phyloP scores from a whole-genome alignment of 2,888 invertebrate species.

The Trissoscelio sp. region DNA sequence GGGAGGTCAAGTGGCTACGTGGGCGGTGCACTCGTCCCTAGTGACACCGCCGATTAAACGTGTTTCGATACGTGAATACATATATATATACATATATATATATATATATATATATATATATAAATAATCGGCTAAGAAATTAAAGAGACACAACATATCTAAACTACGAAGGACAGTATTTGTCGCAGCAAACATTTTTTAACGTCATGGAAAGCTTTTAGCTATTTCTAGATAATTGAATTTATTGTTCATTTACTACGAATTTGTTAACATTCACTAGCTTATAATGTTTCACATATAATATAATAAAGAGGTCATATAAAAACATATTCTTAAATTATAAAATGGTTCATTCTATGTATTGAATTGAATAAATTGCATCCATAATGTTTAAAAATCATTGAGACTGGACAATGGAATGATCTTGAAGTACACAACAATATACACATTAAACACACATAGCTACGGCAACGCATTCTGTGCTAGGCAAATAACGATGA shows the following conservation, averaged over 20 bases:
- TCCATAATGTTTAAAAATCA: too few relatives aligned
- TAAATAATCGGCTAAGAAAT: conserved; percentile 53
- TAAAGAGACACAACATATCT: conserved; percentile 35
- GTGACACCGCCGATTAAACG: conserved; percentile 79
- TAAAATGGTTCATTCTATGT: too few relatives aligned
- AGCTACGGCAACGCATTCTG: conserved; percentile 49
- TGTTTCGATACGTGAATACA: conserved; percentile 69
- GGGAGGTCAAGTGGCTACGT: conserved; percentile 83
- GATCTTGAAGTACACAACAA: conserved; percentile 19
- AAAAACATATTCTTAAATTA: too few relatives aligned
- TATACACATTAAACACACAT: conserved; percentile 5
- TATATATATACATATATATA: conserved; percentile 55
- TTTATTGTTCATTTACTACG: background rate
- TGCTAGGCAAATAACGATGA: conserved; percentile 73
- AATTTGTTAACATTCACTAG: too few relatives aligned
- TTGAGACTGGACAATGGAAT: conserved; percentile 37
- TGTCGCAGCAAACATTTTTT: background rate
- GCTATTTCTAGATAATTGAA: conserved; percentile 3
- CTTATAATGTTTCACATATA: too few relatives aligned
- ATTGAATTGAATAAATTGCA: too few relatives aligned
- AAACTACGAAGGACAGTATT: conserved; percentile 11
- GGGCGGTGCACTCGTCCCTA: conserved; percentile 80
- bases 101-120: too few relatives aligned
- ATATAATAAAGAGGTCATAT: too few relatives aligned
- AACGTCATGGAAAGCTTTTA: conserved; percentile 37